Evolutionary conservation across 1,140 invertebrate species (phyloP), one percentile per base, ranked within the genome.

Genomic region (Episyrphus balteatus): DNA sequence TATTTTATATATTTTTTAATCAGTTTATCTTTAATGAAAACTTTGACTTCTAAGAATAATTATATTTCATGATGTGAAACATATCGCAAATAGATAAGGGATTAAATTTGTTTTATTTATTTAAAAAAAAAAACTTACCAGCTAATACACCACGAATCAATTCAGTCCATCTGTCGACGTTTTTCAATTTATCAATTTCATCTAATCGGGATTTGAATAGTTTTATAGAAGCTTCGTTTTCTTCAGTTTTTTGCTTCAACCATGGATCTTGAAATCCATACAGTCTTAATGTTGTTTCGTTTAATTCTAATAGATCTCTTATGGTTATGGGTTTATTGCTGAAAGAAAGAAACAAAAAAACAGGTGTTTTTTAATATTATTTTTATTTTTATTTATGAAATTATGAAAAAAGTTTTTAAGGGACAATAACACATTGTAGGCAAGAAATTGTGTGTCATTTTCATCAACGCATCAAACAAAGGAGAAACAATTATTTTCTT

Each of bases 201-300:
- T 70, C 56, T 42, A 82, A 64, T 37, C 80, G 65, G 18, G 64
- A 53, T 40, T 70, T 66, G 14, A 82, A 70, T 42, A 73, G 58
- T 31, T 58, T 56, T 33, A 81, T 67, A 14, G 78, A 76, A 36
- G 70, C 61, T 41, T 69, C 66, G 54, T 78, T 81, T 70, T 82
- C 80, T 52, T 66, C 62, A 43, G 74, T 73, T 57, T 81, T 83
- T 68, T 83, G 83, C 51, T 74, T 75, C 41, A 85, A 76, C 79
- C 92, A 98, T 11, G 92, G 83, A 75, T 98, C 93, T 56, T 86
- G 84, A 69, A 98, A 98, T 50, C 90, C 85, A 66, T 86, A 91
- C 59, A 91, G 85, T 54, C 85, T 80, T 59, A 97, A 75, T 64
- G 82, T 90, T 62, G 90, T 90, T 71, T 94, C 89, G 59, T 94